Evolutionary conservation across 2,888 invertebrate species (phyloP).

Genomic region (Oconnorella tubifera): DNA sequence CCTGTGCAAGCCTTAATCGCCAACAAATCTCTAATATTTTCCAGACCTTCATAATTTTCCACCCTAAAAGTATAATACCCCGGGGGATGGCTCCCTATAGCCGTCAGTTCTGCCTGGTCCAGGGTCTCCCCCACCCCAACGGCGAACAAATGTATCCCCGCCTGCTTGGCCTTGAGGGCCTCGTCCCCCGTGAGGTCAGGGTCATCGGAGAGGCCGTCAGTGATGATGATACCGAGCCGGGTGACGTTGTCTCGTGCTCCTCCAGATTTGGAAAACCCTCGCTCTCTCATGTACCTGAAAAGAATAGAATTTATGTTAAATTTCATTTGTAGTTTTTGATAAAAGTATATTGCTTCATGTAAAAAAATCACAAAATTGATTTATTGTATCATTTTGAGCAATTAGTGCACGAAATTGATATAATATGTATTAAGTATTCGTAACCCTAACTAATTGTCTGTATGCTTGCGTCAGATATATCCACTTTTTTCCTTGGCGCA

Average conservation of each 20-base stretch:
- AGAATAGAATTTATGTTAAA: not conserved
- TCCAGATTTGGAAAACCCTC: constrained; percentile 17
- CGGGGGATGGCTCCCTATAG: constrained; percentile 42
- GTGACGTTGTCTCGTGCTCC: constrained; percentile 36
- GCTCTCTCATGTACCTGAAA: constrained; percentile 24
- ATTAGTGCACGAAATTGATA: too few species aligned
- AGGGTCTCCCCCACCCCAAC: constrained; percentile 47
- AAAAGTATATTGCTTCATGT: too few species aligned
- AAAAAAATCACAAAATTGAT: too few species aligned
- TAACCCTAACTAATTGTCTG: too few species aligned
- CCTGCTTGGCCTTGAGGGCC: constrained; percentile 38
- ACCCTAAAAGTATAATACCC: constrained; percentile 44
- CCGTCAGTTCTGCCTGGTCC: constrained; percentile 41
- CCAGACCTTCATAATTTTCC: constrained; percentile 42
- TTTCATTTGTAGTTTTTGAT: too few species aligned
- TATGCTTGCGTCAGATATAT: too few species aligned
- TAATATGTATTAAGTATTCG: too few species aligned
- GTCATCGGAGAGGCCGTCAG: constrained; percentile 46
- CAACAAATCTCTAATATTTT: constrained; percentile 43
- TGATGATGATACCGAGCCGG: constrained; percentile 46
- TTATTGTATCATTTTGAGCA: too few species aligned
- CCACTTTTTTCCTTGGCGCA: too few species aligned
- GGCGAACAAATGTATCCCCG: constrained; percentile 48
- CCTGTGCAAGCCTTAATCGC: constrained; percentile 43
- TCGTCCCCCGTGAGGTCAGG: constrained; percentile 35